These are phyloP conservation scores for Lanistes nyassanus DNA, from an alignment of 1,140 invertebrate genomes.

Conservation along the genomic window DNA sequence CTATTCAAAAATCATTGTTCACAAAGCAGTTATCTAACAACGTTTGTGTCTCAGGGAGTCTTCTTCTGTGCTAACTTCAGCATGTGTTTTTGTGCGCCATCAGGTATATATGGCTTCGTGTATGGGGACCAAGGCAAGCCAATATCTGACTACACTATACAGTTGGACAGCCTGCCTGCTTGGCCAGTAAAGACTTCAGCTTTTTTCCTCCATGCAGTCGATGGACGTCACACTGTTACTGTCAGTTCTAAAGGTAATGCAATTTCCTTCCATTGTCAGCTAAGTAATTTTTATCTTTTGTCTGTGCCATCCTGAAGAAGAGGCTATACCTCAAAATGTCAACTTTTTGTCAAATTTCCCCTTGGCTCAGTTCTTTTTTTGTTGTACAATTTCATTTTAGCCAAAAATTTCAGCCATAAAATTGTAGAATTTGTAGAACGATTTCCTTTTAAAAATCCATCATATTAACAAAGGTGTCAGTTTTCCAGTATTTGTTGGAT, in stretches of 20 bases:
- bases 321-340: neutral
- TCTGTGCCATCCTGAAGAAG: neutral
- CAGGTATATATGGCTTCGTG: conserved; percentile 87
- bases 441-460: too few relatives aligned
- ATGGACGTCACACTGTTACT: conserved; percentile 48
- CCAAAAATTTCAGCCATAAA: too few relatives aligned
- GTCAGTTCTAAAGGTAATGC: conserved; percentile 56
- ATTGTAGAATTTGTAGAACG: too few relatives aligned
- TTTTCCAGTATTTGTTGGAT: too few relatives aligned
- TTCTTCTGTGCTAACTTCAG: conserved; percentile 4
- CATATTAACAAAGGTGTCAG: too few relatives aligned
- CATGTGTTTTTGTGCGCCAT: neutral
- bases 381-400: neutral
- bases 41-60: neutral
- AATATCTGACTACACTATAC: conserved; percentile 83
- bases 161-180: conserved; percentile 44
- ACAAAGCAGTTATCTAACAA: neutral
- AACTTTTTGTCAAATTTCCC: neutral
- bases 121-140: conserved; percentile 84
- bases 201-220: conserved; percentile 47
- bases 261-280: too few relatives aligned
- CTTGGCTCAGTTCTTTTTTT: neutral
- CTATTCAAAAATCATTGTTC: too few relatives aligned
- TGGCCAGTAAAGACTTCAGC: conserved; percentile 24
- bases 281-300: neutral